Conservation (phyloP, 2,888 invertebrate species). For the Cetonia aurata region DNA sequence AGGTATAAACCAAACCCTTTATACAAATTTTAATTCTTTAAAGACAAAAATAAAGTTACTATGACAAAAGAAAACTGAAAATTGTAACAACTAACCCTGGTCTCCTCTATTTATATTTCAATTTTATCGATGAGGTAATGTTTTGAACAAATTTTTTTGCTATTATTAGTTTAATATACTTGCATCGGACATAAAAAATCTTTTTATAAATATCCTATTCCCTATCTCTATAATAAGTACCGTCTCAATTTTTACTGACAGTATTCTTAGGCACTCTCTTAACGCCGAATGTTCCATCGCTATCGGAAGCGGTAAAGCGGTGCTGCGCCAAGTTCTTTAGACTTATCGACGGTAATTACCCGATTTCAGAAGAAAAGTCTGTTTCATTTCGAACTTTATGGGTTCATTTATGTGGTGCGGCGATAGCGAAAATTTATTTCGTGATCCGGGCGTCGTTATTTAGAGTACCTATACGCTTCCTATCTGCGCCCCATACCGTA, state of each 20-base stretch:
- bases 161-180: not conserved
- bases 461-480: constrained; percentile 15
- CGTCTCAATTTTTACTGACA: constrained; percentile 38
- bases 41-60: too few species aligned
- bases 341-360: constrained; percentile 39
- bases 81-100: too few species aligned
- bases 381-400: constrained; percentile 41
- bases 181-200: constrained; percentile 15
- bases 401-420: constrained; percentile 40
- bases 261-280: constrained; percentile 30
- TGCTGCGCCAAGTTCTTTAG: constrained; percentile 34
- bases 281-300: constrained; percentile 20
- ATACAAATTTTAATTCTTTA: too few species aligned
- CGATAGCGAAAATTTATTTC: constrained; percentile 41
- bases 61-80: too few species aligned
- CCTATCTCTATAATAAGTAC: not conserved
- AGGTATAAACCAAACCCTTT: too few species aligned
- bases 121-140: constrained; percentile 27
- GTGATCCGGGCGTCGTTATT: constrained; percentile 35
- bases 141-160: not conserved
- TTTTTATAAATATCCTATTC: constrained; percentile 14
- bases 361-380: constrained; percentile 38
- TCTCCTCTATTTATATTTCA: too few species aligned
- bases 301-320: constrained; percentile 37
- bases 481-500: constrained; percentile 9